Conservation (phyloP, 2,113 vertebrate species). For the Sakesphorus luctuosus region DNA sequence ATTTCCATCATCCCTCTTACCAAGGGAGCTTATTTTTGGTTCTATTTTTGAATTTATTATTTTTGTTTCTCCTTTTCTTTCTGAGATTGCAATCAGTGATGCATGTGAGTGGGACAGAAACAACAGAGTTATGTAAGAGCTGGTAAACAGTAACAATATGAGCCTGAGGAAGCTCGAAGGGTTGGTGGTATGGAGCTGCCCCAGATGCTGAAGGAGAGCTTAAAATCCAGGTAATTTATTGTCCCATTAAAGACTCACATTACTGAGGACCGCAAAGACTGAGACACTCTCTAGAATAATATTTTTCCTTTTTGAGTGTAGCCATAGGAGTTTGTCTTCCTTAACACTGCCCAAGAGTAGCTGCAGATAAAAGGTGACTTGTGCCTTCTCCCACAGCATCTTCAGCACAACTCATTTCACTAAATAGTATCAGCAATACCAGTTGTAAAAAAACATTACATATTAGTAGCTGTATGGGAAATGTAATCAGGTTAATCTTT, state of each 20-base stretch:
- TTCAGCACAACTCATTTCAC: neutral
- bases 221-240: neutral
- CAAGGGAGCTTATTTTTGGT: neutral
- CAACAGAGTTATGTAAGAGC: neutral
- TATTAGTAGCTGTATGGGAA: neutral
- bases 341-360: neutral
- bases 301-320: neutral
- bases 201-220: neutral
- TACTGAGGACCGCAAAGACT: neutral
- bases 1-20: fast-evolving
- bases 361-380: neutral
- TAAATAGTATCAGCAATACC: neutral
- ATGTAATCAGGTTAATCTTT: neutral
- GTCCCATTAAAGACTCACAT: fast-evolving
- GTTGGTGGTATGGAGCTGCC: neutral
- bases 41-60: neutral
- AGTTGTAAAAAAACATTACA: neutral
- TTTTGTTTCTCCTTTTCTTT: neutral
- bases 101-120: neutral
- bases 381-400: neutral
- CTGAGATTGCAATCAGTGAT: neutral
- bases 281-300: neutral
- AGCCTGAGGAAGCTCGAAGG: neutral
- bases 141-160: neutral
- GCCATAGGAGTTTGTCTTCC: neutral